A percentile compares a stretch with the other conserved stretches of the same genome.
These are phyloP conservation scores for Serranus cabrilla DNA, from an alignment of 2,797 vertebrate species.

Conservation along the genomic window DNA sequence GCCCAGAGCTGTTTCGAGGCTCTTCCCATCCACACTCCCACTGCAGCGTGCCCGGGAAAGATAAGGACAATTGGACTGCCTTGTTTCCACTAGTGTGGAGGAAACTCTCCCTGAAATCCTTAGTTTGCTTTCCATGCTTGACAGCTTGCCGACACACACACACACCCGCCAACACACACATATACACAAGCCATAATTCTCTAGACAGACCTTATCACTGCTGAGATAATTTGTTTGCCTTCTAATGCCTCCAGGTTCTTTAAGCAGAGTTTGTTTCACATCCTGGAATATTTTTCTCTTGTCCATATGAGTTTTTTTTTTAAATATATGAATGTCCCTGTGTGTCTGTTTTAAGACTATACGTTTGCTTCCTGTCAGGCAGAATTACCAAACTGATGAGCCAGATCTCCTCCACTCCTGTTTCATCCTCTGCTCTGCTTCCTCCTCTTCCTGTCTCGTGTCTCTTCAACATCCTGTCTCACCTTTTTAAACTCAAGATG, in stretches of 20 bases:
- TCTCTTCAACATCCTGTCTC: conserved; percentile 37
- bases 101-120: conserved; percentile 45
- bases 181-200: conserved; percentile 15
- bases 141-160: conserved; percentile 29
- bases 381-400: conserved; percentile 62
- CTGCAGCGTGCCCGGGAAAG: conserved; percentile 59
- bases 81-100: conserved; percentile 44
- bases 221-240: conserved; percentile 38
- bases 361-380: conserved; percentile 46
- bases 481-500: conserved; percentile 32
- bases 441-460: conserved; percentile 19
- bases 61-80: conserved; percentile 59
- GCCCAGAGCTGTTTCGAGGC: conserved; percentile 42
- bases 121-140: conserved; percentile 28
- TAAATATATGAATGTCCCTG: conserved; percentile 22
- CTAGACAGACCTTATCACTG: conserved; percentile 29
- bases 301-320: conserved; percentile 8
- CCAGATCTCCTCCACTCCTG: conserved; percentile 44
- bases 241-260: conserved; percentile 16
- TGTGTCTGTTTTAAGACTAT: conserved; percentile 43
- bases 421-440: conserved; percentile 34
- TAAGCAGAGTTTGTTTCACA: conserved; percentile 19
- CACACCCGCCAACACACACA: conserved; percentile 13
- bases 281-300: conserved; percentile 15
- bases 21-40: conserved; percentile 43